Conservation (phyloP, 2,797 vertebrate genomes). For the Sebastes melanostomus region DNA sequence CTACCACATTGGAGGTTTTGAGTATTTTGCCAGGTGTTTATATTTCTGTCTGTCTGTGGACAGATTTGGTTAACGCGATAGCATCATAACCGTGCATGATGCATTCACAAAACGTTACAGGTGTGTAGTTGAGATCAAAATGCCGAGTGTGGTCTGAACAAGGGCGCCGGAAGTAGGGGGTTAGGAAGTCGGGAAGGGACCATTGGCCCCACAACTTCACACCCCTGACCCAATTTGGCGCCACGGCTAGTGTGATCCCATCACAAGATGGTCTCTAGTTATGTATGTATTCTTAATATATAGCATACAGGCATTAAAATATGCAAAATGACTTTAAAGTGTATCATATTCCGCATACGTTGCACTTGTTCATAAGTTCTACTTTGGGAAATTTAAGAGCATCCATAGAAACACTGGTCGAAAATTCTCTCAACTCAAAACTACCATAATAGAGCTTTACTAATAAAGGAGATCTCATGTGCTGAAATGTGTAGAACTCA, state of each 20-base stretch:
- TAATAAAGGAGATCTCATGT: neutral
- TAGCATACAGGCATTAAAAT: neutral
- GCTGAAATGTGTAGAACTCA: neutral
- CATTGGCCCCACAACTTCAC: too few species aligned
- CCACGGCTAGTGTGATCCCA: neutral
- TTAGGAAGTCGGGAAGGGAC: too few species aligned
- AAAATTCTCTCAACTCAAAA: neutral
- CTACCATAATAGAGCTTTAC: neutral
- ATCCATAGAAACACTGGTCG: fast-evolving
- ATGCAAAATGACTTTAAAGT: neutral
- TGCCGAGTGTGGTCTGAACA: too few species aligned
- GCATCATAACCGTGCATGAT: too few species aligned
- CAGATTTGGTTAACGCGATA: too few species aligned
- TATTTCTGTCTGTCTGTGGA: too few species aligned
- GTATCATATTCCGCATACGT: neutral
- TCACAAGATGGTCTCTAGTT: neutral
- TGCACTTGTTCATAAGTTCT: neutral
- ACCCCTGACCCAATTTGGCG: too few species aligned
- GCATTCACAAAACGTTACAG: too few species aligned
- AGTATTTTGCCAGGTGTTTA: too few species aligned
- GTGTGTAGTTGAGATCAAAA: too few species aligned
- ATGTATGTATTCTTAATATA: neutral
- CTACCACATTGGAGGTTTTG: too few species aligned
- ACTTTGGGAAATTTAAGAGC: neutral
- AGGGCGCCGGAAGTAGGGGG: fast-evolving